Evolutionary conservation across 2,888 invertebrate genomes (phyloP).

Genomic region (Aricia artaxerxes): DNA sequence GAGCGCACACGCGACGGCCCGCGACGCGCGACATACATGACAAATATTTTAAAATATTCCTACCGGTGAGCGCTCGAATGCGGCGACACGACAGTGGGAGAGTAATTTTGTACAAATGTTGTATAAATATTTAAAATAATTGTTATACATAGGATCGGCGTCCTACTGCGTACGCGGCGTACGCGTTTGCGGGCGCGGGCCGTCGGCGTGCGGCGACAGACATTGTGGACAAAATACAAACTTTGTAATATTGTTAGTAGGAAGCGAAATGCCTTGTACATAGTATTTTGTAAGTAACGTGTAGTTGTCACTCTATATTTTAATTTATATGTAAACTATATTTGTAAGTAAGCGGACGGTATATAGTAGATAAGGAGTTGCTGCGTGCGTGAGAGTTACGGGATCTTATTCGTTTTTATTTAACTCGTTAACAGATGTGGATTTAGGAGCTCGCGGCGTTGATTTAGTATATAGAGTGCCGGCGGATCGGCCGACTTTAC

Average conservation of each 20-base stretch:
- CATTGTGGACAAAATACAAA: conserved; percentile 49
- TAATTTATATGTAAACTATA: conserved; percentile 78
- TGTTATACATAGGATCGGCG: neutral
- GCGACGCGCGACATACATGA: conserved; percentile 15
- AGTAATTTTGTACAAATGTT: conserved; percentile 24
- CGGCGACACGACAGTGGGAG: neutral
- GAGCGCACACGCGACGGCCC: neutral
- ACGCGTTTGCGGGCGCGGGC: neutral
- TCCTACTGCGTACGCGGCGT: conserved; percentile 2
- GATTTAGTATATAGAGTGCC: conserved; percentile 48
- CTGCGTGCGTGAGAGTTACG: conserved; percentile 55
- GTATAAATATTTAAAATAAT: conserved; percentile 22
- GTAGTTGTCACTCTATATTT: conserved; percentile 78
- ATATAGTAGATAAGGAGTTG: conserved; percentile 56
- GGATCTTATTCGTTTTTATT: conserved; percentile 49
- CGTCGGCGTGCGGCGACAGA: conserved; percentile 32
- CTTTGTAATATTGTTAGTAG: conserved; percentile 51
- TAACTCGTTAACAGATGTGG: conserved; percentile 48
- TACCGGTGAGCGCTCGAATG: neutral
- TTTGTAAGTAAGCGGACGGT: conserved; percentile 69
- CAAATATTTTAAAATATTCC: conserved; percentile 27
- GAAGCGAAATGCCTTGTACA: conserved; percentile 75
- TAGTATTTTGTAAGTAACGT: conserved; percentile 71
- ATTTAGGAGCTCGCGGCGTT: conserved; percentile 75
- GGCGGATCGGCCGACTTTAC: conserved; percentile 42